Percentiles rank a stretch among this genome's conserved stretches.
phyloP scores from a whole-genome alignment of 1,140 invertebrate species.

The Pygmarrhopalites habei region DNA sequence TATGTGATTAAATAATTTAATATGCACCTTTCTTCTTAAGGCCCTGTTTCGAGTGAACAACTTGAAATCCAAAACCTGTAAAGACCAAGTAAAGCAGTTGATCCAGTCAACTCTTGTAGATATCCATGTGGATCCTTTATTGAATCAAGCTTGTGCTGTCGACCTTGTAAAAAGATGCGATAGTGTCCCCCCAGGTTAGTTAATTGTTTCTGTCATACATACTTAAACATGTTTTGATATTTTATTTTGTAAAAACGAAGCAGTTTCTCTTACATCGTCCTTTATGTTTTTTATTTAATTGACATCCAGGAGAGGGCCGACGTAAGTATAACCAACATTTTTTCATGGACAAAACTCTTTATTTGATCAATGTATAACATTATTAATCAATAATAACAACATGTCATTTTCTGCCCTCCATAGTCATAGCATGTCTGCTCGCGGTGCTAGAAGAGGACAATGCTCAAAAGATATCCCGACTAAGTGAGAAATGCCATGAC shows the following conservation, averaged over 20 bases:
- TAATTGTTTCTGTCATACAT: too few relatives aligned
- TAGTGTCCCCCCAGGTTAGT: conserved; percentile 64
- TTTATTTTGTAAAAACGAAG: too few relatives aligned
- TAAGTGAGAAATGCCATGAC: conserved; percentile 26
- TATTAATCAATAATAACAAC: too few relatives aligned
- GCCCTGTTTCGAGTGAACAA: conserved; percentile 62
- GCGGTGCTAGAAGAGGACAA: conserved; percentile 30
- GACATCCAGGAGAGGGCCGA: conserved; percentile 81
- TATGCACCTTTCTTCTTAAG: too few relatives aligned
- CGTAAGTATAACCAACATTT: too few relatives aligned
- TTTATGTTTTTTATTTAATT: too few relatives aligned
- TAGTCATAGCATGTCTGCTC: conserved; percentile 42
- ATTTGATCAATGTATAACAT: too few relatives aligned
- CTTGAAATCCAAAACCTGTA: conserved; percentile 65
- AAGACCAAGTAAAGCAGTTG: conserved; percentile 64
- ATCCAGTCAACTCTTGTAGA: conserved; percentile 57
- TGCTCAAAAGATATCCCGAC: neutral
- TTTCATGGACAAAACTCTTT: too few relatives aligned
- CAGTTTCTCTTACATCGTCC: too few relatives aligned
- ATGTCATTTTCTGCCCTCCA: conserved; percentile 39
- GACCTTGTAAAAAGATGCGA: conserved; percentile 78
- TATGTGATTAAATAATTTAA: too few relatives aligned
- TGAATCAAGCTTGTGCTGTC: conserved; percentile 67
- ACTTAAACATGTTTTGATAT: too few relatives aligned
- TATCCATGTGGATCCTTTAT: conserved; percentile 71